A percentile compares a stretch with the other conserved stretches of the same genome.
These are phyloP conservation scores for Drosophila erecta DNA, from an alignment of 1,140 invertebrate genomes.

Conservation along the genomic window DNA sequence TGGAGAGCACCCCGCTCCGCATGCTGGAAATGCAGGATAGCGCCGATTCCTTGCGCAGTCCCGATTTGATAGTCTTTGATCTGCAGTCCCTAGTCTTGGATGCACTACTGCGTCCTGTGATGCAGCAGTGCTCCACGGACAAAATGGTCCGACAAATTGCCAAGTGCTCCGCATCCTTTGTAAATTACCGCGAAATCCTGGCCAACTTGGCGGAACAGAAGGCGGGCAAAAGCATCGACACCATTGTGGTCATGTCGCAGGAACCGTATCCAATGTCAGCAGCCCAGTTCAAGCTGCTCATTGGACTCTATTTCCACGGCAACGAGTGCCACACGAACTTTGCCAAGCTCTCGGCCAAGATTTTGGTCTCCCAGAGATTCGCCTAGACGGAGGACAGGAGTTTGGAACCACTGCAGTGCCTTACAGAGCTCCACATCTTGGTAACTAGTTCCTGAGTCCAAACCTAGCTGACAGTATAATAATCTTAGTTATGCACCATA, in stretches of 20 bases:
- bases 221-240: constrained; percentile 29
- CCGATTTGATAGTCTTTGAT: constrained; percentile 59
- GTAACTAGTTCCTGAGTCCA: constrained; percentile 11
- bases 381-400: background rate
- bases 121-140: constrained; percentile 51
- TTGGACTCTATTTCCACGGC: constrained; percentile 57
- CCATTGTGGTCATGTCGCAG: constrained; percentile 58
- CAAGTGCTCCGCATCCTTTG: constrained; percentile 66
- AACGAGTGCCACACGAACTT: constrained; percentile 48
- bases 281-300: constrained; percentile 63
- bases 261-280: constrained; percentile 57
- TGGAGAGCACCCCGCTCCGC: constrained; percentile 45
- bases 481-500: background rate
- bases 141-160: constrained; percentile 59
- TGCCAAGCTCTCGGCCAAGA: constrained; percentile 22
- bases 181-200: constrained; percentile 53
- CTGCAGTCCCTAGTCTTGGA: constrained; percentile 50
- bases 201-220: constrained; percentile 5
- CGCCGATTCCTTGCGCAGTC: background rate
- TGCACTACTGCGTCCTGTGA: constrained; percentile 46
- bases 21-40: constrained; percentile 40
- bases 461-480: background rate
- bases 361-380: constrained; percentile 26
- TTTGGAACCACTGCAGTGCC: background rate
- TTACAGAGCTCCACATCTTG: background rate